phyloP scores from a whole-genome alignment of 1,140 invertebrate genomes.

The Chlorops oryzae region DNA sequence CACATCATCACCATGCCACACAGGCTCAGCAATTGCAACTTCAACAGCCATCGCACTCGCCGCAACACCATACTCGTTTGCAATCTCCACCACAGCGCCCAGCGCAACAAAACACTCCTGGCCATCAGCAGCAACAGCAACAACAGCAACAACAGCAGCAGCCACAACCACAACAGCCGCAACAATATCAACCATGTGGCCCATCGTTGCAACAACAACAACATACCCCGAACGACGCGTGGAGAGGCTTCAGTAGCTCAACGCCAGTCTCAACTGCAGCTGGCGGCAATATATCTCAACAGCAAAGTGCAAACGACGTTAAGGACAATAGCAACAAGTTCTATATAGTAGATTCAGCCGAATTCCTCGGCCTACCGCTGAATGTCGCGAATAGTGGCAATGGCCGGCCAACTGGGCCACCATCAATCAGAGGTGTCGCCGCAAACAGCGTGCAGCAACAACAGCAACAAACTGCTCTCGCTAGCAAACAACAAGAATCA shows the following conservation, averaged over 20 bases:
- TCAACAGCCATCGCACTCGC: constrained; percentile 32
- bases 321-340: constrained; percentile 33
- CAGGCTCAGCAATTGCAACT: constrained; percentile 27
- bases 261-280: neutral
- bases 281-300: neutral
- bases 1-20: constrained; percentile 21
- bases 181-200: constrained; percentile 13
- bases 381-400: constrained; percentile 25
- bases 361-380: constrained; percentile 45
- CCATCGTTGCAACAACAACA: constrained; percentile 20
- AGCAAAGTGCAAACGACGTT: neutral
- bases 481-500: constrained; percentile 21
- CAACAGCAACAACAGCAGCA: constrained; percentile 23
- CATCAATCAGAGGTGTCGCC: neutral
- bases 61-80: constrained; percentile 29
- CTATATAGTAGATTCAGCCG: constrained; percentile 41
- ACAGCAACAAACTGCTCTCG: constrained; percentile 6
- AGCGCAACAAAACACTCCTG: constrained; percentile 20
- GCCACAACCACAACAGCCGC: constrained; percentile 22
- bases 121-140: constrained; percentile 23
- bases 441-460: constrained; percentile 19
- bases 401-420: no score
- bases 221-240: constrained; percentile 23
- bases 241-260: constrained; percentile 34
- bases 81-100: constrained; percentile 34